Evolutionary conservation across 2,888 invertebrate species (phyloP).

Genomic region (Schizotus pectinicornis): DNA sequence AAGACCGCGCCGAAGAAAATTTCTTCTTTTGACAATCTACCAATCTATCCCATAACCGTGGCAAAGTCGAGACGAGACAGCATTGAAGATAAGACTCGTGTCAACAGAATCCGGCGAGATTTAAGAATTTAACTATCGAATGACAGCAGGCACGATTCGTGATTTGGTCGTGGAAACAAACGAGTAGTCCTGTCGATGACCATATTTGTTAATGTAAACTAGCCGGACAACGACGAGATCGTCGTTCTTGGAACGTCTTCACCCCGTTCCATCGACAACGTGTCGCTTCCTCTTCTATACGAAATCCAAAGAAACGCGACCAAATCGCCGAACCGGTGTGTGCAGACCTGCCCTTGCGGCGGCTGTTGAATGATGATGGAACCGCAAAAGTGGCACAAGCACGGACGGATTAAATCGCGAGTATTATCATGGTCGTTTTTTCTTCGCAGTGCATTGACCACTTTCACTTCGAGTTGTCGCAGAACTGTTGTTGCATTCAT

Average conservation of each 20-base stretch:
- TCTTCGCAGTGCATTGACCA: conserved; percentile 27
- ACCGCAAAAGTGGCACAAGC: too few species aligned
- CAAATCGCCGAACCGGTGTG: too few species aligned
- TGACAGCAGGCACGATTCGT: too few species aligned
- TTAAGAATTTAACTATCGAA: too few species aligned
- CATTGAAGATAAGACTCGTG: background rate
- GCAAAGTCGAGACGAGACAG: background rate
- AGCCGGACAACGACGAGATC: background rate
- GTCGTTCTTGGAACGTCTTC: conserved; percentile 2
- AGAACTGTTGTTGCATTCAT: background rate
- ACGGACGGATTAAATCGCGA: too few species aligned
- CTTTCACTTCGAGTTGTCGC: conserved; percentile 26
- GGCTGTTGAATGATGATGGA: background rate
- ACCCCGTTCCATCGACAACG: background rate
- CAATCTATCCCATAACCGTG: background rate
- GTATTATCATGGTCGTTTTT: background rate
- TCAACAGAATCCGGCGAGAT: background rate
- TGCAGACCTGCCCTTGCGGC: background rate
- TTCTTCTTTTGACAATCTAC: too few species aligned
- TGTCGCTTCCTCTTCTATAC: background rate
- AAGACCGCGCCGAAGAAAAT: too few species aligned
- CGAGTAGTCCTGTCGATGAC: conserved; percentile 2
- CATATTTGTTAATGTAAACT: conserved; percentile 6
- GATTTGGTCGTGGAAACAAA: background rate
- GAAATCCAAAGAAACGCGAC: background rate